These are phyloP conservation scores for Drosophila engyochracea DNA, from an alignment of 2,888 invertebrate genomes.

Conservation along the genomic window DNA sequence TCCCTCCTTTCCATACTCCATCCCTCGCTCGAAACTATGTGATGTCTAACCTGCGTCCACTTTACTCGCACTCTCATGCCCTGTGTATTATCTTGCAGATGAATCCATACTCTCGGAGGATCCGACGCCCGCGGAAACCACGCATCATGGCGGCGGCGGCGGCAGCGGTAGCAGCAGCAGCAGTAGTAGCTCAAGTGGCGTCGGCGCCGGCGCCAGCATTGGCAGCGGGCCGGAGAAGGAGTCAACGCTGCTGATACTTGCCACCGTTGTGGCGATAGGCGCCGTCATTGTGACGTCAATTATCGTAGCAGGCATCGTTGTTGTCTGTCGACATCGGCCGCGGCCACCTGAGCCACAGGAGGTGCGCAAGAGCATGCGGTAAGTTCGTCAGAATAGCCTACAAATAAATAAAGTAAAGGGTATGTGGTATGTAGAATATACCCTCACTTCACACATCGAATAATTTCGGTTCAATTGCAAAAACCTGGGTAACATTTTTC, in stretches of 20 bases:
- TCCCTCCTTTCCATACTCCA: background rate
- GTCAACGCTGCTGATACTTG: slow-evolving; percentile 85
- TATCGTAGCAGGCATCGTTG: slow-evolving; percentile 86
- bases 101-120: slow-evolving; percentile 86
- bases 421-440: background rate
- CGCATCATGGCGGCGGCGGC: slow-evolving; percentile 83
- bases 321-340: slow-evolving; percentile 85
- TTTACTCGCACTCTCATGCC: background rate
- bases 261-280: slow-evolving; percentile 85
- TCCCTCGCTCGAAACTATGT: slow-evolving; percentile 10
- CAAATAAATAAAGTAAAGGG: background rate
- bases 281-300: slow-evolving; percentile 86
- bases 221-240: slow-evolving; percentile 83
- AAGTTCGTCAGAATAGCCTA: slow-evolving; percentile 61
- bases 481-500: background rate
- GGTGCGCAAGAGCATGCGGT: slow-evolving; percentile 86
- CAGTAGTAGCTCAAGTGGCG: slow-evolving; percentile 55
- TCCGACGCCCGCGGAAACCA: slow-evolving; percentile 86
- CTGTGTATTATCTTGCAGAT: slow-evolving; percentile 69
- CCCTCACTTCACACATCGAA: background rate
- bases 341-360: slow-evolving; percentile 86
- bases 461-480: background rate
- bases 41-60: slow-evolving; percentile 39
- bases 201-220: slow-evolving; percentile 78
- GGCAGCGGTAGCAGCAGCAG: slow-evolving; percentile 59